Percentiles rank a stretch among this genome's conserved stretches.
Evolutionary conservation across 2,888 invertebrate genomes (phyloP).

Genomic region (Adelognathus sp.): DNA sequence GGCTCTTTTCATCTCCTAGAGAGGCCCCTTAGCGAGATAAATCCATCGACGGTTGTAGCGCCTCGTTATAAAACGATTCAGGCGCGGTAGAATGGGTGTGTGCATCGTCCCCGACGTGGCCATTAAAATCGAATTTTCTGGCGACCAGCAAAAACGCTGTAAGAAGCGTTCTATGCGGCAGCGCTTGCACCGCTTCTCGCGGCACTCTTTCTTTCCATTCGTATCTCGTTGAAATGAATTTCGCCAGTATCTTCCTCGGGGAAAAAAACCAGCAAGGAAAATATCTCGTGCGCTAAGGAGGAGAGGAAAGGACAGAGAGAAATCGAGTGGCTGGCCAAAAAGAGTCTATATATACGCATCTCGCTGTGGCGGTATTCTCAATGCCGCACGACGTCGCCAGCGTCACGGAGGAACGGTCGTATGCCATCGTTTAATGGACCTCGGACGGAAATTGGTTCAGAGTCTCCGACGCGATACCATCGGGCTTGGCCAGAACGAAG

Average conservation of each 20-base stretch:
- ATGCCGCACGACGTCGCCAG: constrained; percentile 2
- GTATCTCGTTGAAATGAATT: constrained; percentile 66
- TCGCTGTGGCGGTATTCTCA: constrained; percentile 18
- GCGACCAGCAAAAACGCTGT: constrained; percentile 50
- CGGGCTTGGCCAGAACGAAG: constrained; percentile 21
- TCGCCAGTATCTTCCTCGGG: constrained; percentile 17
- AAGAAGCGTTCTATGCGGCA: neutral
- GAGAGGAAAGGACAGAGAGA: constrained; percentile 22
- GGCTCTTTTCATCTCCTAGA: constrained; percentile 55
- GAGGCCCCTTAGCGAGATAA: constrained; percentile 26
- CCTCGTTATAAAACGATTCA: constrained; percentile 53
- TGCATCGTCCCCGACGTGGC: constrained; percentile 52
- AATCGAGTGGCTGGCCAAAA: constrained; percentile 38
- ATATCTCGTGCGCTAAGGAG: neutral
- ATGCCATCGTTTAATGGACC: constrained; percentile 67
- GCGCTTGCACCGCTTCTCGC: neutral
- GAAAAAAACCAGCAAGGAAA: constrained; percentile 31
- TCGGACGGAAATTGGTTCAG: constrained; percentile 63
- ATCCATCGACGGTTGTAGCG: constrained; percentile 24
- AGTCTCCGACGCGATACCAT: constrained; percentile 49
- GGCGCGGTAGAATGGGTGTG: neutral
- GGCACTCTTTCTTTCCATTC: neutral
- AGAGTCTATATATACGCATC: neutral
- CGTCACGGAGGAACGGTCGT: constrained; percentile 35
- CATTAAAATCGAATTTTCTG: constrained; percentile 68